These are phyloP conservation scores for Falco punctatus DNA, from an alignment of 2,113 vertebrate species.

Conservation along the genomic window DNA sequence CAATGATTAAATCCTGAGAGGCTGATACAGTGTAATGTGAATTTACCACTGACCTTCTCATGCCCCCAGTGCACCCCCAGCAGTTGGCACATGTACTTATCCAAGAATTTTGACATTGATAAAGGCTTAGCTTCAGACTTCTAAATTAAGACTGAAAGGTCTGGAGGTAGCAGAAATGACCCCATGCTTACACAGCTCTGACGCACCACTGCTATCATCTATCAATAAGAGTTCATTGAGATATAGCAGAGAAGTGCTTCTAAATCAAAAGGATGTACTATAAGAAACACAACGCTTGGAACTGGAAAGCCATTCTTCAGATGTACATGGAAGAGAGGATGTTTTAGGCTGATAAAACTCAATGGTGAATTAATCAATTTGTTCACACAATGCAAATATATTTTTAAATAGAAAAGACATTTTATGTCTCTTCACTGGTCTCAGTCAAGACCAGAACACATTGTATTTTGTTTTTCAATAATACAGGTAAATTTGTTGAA, in stretches of 20 bases:
- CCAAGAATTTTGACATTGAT: conserved; percentile 44
- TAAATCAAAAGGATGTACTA: not conserved
- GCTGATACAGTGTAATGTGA: not conserved
- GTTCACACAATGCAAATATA: not conserved
- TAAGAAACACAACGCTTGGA: conserved; percentile 12
- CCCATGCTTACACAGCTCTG: not conserved
- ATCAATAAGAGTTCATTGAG: conserved; percentile 36
- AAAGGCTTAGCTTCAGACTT: conserved; percentile 22
- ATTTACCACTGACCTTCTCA: not conserved
- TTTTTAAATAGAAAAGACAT: not conserved
- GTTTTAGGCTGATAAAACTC: conserved; percentile 2
- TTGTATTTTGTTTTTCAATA: not conserved
- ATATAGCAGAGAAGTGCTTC: conserved; percentile 7
- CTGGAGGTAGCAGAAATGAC: conserved; percentile 25
- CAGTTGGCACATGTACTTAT: not conserved
- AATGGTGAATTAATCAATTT: not conserved
- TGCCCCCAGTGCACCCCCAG: not conserved
- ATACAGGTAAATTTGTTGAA: not conserved
- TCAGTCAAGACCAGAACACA: not conserved
- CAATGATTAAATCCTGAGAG: not conserved
- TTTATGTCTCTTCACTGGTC: not conserved
- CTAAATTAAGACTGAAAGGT: conserved; percentile 45
- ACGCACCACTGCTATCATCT: not conserved
- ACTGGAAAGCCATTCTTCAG: conserved; percentile 6
- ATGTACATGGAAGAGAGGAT: not conserved